Base-by-base conservation (phyloP, 2,888 invertebrate species). In the Macropis europaea region DNA sequence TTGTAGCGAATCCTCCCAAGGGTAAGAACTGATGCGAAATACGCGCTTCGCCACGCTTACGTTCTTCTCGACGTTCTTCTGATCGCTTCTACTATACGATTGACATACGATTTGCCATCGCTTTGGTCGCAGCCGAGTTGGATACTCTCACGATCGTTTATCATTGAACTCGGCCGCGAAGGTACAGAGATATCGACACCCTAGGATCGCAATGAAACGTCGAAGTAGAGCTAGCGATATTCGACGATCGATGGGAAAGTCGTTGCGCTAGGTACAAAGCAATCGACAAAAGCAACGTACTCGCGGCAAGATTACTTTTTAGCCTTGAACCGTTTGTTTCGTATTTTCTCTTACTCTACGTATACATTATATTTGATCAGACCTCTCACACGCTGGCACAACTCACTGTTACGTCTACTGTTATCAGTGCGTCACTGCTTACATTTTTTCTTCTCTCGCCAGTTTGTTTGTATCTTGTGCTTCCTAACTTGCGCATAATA, bases 1-100 rank as follows among this genome's bases (percentile, higher is more conserved):
- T 86, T 93, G 92, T 91, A 95, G 95, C 91, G 94, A 94, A 90
- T 94, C 94, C 86, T 94, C 94, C 82, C 94, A 94, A 90, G 93
- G 94, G 92, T 93, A 91, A 91, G 91, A 73, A 76, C 54, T 59
- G 60, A 60, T 47, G 52, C 66, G 57, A 71, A 24, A 67, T 91
- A 85, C 36, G 42, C 26, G 53, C 54, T 61, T 59, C 71, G 66
- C 64, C 50, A 57, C 43, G 40, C 57, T 52, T 64, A 59, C 24
- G 38, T 54, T 59, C 19, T 36, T 47, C 19, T 61, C 57, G 43
- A 50, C 56, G 54, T 54, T 43, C 32, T 43, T 53, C 43, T 69
- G 50, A 32, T 56, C 50, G 45, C 48, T 70, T 54, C 42, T 40
- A 52, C 7, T 43, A 26, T 69, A 59, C 64, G 45, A 32, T 19